phyloP scores from a whole-genome alignment of 23 tunicate species.

The Halocynthia roretzi region DNA sequence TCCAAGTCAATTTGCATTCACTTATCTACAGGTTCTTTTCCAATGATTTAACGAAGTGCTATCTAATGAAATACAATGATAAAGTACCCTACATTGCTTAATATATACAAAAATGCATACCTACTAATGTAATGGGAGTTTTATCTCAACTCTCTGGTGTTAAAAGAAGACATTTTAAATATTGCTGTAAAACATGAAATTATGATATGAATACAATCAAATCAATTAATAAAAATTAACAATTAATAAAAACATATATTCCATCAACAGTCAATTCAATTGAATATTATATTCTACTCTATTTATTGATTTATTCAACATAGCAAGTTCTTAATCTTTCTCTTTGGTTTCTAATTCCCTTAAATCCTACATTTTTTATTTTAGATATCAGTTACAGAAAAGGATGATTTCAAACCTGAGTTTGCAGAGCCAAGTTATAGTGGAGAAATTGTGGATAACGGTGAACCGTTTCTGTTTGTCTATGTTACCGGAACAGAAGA shows the following conservation, averaged over 20 bases:
- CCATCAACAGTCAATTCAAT: no score
- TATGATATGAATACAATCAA: no score
- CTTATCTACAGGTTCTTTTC: slow-evolving; percentile 13
- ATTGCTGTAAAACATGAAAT: no score
- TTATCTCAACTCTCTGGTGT: no score
- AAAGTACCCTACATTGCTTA: not conserved
- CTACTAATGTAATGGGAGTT: no score
- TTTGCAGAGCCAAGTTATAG: not conserved
- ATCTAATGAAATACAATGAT: not conserved
- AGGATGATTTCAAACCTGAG: slow-evolving; percentile 8
- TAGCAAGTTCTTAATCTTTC: no score
- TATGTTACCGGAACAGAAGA: not conserved
- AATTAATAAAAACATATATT: no score
- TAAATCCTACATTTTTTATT: not conserved
- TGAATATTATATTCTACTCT: no score
- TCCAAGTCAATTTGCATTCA: not conserved
- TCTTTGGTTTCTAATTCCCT: not conserved
- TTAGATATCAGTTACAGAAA: not conserved
- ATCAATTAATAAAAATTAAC: no score
- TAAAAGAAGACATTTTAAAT: no score
- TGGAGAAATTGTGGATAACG: slow-evolving; percentile 5
- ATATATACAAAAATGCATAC: not conserved
- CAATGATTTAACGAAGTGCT: not conserved
- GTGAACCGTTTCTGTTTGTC: not conserved
- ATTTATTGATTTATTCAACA: no score